phyloP scores from a whole-genome alignment of 1,140 invertebrate species.

The Tetragnatha versicolor region DNA sequence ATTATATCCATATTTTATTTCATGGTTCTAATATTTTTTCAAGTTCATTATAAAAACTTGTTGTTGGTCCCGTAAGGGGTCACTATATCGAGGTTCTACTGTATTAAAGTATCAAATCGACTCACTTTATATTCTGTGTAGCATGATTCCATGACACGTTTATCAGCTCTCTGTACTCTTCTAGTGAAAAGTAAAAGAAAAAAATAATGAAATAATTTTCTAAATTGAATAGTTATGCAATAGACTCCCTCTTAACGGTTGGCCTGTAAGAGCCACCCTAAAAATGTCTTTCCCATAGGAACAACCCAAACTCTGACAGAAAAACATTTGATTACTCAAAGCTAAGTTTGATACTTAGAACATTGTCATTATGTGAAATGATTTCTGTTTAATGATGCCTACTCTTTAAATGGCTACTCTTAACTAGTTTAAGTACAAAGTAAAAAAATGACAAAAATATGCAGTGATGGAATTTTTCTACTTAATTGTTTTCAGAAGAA shows the following conservation, averaged over 20 bases:
- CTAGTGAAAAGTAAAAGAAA: constrained; percentile 2
- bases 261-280: not conserved
- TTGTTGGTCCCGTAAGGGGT: not conserved
- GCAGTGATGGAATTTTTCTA: no score
- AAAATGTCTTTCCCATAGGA: no score
- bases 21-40: not conserved
- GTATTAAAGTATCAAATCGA: not conserved
- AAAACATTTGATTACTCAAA: not conserved
- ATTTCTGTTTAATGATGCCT: no score
- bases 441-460: no score
- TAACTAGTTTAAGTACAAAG: no score
- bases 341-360: not conserved
- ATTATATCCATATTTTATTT: no score
- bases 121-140: constrained; percentile 81
- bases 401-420: no score
- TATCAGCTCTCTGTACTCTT: constrained; percentile 83
- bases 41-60: not conserved
- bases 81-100: no score
- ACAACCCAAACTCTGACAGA: not conserved
- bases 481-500: no score
- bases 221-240: not conserved
- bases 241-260: not conserved
- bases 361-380: not conserved
- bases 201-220: not conserved
- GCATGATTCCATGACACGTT: constrained; percentile 75